Conservation (phyloP, 2,797 vertebrate genomes). For the Hydrophis major region DNA sequence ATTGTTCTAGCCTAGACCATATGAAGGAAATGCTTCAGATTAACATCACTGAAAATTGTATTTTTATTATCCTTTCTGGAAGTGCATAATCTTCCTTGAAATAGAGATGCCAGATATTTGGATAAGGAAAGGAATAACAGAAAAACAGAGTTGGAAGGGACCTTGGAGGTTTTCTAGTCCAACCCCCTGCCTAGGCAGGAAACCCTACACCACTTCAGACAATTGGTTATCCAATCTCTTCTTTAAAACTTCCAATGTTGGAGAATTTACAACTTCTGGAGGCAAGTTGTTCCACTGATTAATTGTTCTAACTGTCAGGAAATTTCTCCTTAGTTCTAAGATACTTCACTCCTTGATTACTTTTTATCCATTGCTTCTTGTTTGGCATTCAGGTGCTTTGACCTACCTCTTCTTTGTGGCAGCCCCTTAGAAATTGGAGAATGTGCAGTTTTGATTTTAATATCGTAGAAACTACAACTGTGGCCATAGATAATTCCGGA, state of each 20-base stretch:
- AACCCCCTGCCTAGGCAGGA: neutral
- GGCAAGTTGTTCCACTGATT: too few relatives aligned
- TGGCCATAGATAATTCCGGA: neutral
- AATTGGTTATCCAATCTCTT: too few relatives aligned
- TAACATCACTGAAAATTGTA: neutral
- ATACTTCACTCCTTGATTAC: too few relatives aligned
- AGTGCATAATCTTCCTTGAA: conserved; percentile 14
- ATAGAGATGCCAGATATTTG: conserved; percentile 30
- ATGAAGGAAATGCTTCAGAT: neutral
- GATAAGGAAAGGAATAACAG: conserved; percentile 29
- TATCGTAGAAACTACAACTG: neutral
- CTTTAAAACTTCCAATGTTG: too few relatives aligned
- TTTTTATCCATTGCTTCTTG: too few relatives aligned
- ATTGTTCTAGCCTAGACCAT: neutral
- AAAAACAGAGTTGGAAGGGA: neutral
- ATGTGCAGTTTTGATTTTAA: neutral
- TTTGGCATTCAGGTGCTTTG: neutral
- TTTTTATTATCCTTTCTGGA: neutral
- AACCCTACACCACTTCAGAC: neutral
- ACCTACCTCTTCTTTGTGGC: neutral
- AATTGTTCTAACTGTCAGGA: too few relatives aligned
- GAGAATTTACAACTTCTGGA: too few relatives aligned
- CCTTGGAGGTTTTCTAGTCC: too few relatives aligned
- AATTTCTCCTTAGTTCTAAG: too few relatives aligned
- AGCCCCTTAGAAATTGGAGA: neutral